Base-by-base conservation (phyloP, 2,113 vertebrate species). In the Lepidothrix coronata region DNA sequence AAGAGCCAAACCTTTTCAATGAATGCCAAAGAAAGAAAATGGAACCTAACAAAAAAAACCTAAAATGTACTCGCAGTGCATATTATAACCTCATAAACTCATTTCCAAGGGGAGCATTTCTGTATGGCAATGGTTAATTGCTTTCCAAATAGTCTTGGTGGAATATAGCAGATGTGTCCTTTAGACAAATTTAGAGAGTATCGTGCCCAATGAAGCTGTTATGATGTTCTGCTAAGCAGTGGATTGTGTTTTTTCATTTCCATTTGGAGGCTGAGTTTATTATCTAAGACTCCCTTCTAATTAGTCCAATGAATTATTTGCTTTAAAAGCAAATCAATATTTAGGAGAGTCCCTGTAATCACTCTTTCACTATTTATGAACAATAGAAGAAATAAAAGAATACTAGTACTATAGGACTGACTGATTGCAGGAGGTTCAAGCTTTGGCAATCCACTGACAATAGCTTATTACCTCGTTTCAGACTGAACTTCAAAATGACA, bases 91-190 rank as follows among this genome's bases (percentile, higher is more conserved):
- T 85, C 73, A 70, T 89, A 68, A 88, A 91, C 39, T 77, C 63
- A 80, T 85, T 95, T 86, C 88, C 33, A 77, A 87, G 25, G 65
- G 68, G 67, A 92, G 18, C 23, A 33, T 57, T 86, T 96, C 75
- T 94, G 49, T 39, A 33, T 63, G 19, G 43, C 96, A 94, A 80
- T 37, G 22, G 59, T 89, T 96, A 85, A 85, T 85, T 94, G 81
- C 52, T 84, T 92, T 95, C 83, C 58, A 90, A 68, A 68, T 72
- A 84, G 62, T 76, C 62, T 81, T 78, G n/a, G 49, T 84, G 55
- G 67, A 62, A 91, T 90, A 71, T 25, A 94, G 44, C 61, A 88
- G 79, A 80, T 58, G 55, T 18, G 5, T 39, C 59, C 74, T 85
- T 89, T 52, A 71, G 59, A 66, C 54, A 52, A 44, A 22, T 78